These are phyloP conservation scores for Pteronotus mesoamericanus DNA, from an alignment of 2,797 vertebrate genomes.

Conservation along the genomic window DNA sequence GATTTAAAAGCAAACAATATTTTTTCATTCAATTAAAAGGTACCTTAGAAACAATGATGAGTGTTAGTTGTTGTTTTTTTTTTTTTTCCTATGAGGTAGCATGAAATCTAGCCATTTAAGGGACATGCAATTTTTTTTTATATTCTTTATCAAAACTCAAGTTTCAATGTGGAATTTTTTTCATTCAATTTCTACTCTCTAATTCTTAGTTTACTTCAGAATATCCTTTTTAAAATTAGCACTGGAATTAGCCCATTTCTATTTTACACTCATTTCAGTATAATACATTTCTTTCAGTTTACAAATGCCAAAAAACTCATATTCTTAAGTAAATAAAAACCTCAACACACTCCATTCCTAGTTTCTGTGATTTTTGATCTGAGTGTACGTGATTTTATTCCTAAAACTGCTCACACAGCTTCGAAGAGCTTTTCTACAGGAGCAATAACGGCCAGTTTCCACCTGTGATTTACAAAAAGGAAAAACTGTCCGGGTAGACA, in stretches of 20 bases:
- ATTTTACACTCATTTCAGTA: not conserved
- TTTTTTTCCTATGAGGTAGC: not conserved
- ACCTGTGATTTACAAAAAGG: conserved; percentile 21
- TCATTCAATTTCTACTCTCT: not conserved
- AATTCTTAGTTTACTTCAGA: conserved; percentile 4
- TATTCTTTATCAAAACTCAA: conserved; percentile 15
- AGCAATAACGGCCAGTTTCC: conserved; percentile 31
- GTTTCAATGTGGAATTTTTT: not conserved
- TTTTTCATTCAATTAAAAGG: conserved; percentile 28
- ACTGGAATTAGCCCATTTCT: not conserved
- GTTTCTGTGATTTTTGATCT: not conserved
- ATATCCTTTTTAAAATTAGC: conserved; percentile 21
- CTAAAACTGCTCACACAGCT: not conserved
- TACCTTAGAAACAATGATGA: not conserved
- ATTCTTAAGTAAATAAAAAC: conserved; percentile 36
- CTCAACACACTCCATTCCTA: not conserved
- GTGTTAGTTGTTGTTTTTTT: not conserved
- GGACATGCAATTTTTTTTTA: not conserved
- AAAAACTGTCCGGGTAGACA: not conserved
- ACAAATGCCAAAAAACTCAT: conserved; percentile 12
- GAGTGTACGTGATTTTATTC: not conserved
- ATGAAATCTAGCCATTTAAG: conserved; percentile 31
- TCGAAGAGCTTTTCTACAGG: conserved; percentile 3
- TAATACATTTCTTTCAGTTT: not conserved
- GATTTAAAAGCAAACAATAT: conserved; percentile 27